Conservation (phyloP, 2,113 vertebrate genomes). For the Pteropus alecto region DNA sequence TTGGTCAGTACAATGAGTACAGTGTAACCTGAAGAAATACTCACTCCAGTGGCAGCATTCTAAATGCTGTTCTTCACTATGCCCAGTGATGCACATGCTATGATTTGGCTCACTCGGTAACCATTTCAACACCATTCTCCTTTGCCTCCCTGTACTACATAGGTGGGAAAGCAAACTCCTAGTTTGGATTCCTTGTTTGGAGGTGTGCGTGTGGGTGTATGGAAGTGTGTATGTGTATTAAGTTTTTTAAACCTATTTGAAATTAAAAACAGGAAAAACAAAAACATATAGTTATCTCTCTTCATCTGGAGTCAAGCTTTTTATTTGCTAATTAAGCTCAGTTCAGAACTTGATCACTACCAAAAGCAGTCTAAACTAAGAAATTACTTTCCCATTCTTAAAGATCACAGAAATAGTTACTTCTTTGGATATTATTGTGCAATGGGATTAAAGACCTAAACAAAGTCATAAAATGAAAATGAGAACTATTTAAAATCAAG, state of each 20-base stretch:
- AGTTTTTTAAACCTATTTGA: background rate
- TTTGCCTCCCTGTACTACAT: background rate
- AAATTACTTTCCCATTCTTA: background rate
- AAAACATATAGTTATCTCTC: background rate
- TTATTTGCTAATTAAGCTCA: background rate
- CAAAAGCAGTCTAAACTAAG: background rate
- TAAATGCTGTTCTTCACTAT: background rate
- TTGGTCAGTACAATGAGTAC: background rate
- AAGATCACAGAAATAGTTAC: background rate
- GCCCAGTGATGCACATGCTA: background rate
- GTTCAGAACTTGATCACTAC: background rate
- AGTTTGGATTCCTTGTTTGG: background rate
- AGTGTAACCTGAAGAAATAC: background rate
- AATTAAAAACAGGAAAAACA: background rate
- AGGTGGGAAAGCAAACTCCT: background rate
- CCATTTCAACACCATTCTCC: background rate
- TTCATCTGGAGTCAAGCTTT: background rate
- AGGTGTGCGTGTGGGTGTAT: background rate
- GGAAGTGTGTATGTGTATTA: background rate
- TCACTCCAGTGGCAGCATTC: background rate
- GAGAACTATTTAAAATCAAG: background rate
- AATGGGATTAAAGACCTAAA: conserved; percentile 6
- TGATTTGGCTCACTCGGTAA: background rate
- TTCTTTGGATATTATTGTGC: background rate
- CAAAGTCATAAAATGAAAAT: background rate